Conservation (phyloP, 2,888 invertebrate species). For the Chydorus sphaericus region DNA sequence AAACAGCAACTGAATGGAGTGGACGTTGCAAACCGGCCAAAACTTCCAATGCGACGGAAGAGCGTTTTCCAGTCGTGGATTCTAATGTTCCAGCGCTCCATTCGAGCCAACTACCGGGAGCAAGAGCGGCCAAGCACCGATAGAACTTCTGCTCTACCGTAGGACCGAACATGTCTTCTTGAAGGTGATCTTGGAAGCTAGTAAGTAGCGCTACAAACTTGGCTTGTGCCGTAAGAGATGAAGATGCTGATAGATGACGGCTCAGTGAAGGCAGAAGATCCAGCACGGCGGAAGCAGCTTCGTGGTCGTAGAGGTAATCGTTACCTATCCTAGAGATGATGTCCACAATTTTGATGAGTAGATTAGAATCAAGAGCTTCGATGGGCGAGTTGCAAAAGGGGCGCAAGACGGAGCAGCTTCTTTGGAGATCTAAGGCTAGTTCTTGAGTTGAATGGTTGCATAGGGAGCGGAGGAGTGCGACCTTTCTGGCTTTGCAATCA, state of each 20-base stretch:
- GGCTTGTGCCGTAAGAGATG: not conserved
- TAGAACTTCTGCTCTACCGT: conserved; percentile 1
- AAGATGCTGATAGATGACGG: not conserved
- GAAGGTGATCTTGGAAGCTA: not conserved
- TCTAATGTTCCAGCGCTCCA: not conserved
- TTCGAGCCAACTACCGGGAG: not conserved
- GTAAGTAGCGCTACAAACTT: not conserved
- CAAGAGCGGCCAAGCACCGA: not conserved
- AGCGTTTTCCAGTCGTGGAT: not conserved
- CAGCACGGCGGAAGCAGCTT: not conserved
- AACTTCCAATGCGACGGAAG: not conserved
- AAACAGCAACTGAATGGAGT: not conserved
- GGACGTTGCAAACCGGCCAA: not conserved
- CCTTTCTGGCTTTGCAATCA: not conserved
- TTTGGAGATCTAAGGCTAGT: not conserved
- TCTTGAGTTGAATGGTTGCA: not conserved
- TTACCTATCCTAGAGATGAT: not conserved
- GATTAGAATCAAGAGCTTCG: not conserved
- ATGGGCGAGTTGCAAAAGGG: not conserved
- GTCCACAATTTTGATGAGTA: not conserved
- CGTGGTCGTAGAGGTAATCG: not conserved
- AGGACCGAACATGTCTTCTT: not conserved
- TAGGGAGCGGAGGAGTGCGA: not conserved
- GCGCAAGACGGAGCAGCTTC: not conserved
- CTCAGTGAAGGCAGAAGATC: not conserved